A percentile compares a stretch with the other conserved stretches of the same genome.
These are phyloP conservation scores for Acropora tenuis DNA, from an alignment of 64 coral and sea anemone species.

Conservation along the genomic window DNA sequence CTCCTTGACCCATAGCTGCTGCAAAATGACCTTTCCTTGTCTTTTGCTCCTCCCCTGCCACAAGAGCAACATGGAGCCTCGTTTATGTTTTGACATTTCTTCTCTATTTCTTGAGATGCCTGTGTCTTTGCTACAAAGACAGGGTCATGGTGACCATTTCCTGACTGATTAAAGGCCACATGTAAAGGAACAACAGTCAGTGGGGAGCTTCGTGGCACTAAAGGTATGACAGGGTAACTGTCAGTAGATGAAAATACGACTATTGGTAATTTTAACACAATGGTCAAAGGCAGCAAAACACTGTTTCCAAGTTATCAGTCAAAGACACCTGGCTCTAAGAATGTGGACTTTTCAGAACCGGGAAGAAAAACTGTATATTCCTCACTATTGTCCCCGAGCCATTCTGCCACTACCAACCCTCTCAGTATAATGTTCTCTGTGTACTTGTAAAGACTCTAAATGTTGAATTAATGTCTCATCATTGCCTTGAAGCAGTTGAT, in stretches of 20 bases:
- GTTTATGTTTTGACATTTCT: slow-evolving; percentile 18
- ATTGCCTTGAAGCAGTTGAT: slow-evolving; percentile 20
- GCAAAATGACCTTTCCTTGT: slow-evolving; percentile 34
- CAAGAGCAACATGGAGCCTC: slow-evolving; percentile 8
- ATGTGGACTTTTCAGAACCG: slow-evolving; percentile 15
- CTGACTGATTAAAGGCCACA: slow-evolving; percentile 63
- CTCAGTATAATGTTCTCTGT: slow-evolving; percentile 26
- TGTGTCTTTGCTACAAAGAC: slow-evolving; percentile 41
- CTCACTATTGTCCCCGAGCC: slow-evolving; percentile 52
- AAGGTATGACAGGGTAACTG: slow-evolving; percentile 61
- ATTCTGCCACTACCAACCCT: slow-evolving; percentile 46
- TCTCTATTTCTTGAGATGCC: slow-evolving; percentile 39
- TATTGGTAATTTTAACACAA: slow-evolving; percentile 58
- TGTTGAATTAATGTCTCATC: slow-evolving; percentile 26
- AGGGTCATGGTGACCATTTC: slow-evolving; percentile 66
- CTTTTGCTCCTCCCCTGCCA: slow-evolving; percentile 33
- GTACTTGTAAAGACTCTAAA: slow-evolving; percentile 36
- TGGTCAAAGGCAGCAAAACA: slow-evolving; percentile 22
- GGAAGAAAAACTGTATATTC: slow-evolving; percentile 20
- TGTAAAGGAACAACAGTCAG: slow-evolving; percentile 52
- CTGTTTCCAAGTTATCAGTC: slow-evolving; percentile 38
- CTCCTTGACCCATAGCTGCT: slow-evolving; percentile 32
- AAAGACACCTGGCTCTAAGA: slow-evolving; percentile 33
- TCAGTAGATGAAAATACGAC: slow-evolving; percentile 43
- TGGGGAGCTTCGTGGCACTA: slow-evolving; percentile 33